Conservation (phyloP, 2,797 vertebrate species). For the Molossus alvarezi region DNA sequence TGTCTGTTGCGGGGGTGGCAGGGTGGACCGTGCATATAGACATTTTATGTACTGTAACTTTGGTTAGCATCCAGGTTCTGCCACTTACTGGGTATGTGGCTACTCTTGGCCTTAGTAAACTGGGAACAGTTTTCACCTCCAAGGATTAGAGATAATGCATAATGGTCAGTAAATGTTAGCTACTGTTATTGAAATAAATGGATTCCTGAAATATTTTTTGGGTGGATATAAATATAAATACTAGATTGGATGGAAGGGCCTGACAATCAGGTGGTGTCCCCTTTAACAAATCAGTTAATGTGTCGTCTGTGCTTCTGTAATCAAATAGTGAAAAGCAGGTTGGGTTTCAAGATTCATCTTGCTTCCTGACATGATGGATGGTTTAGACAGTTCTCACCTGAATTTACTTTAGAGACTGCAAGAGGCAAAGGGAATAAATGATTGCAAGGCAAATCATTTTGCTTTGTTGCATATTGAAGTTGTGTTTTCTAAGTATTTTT, state of each 20-base stretch:
- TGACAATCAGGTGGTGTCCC: background rate
- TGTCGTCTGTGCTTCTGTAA: constrained; percentile 43
- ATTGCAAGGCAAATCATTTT: constrained; percentile 42
- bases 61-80: constrained; percentile 29
- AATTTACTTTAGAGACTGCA: constrained; percentile 12
- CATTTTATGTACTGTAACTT: constrained; percentile 9
- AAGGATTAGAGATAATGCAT: constrained; percentile 40
- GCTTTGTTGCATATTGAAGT: constrained; percentile 37
- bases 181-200: constrained; percentile 6
- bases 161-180: constrained; percentile 55
- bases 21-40: background rate
- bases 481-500: background rate
- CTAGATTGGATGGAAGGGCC: background rate
- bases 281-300: constrained; percentile 60
- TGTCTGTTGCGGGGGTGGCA: background rate
- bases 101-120: constrained; percentile 28
- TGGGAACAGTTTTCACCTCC: constrained; percentile 30
- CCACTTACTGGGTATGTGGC: background rate
- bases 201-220: constrained; percentile 51
- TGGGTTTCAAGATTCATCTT: constrained; percentile 46
- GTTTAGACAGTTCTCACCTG: background rate
- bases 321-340: constrained; percentile 27
- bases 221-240: constrained; percentile 54
- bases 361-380: constrained; percentile 2
- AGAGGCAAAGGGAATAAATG: constrained; percentile 23